Percentiles rank a stretch among this genome's conserved stretches.
These are phyloP conservation scores for Melanerpes formicivorus DNA, from an alignment of 2,113 vertebrate genomes.

Conservation along the genomic window DNA sequence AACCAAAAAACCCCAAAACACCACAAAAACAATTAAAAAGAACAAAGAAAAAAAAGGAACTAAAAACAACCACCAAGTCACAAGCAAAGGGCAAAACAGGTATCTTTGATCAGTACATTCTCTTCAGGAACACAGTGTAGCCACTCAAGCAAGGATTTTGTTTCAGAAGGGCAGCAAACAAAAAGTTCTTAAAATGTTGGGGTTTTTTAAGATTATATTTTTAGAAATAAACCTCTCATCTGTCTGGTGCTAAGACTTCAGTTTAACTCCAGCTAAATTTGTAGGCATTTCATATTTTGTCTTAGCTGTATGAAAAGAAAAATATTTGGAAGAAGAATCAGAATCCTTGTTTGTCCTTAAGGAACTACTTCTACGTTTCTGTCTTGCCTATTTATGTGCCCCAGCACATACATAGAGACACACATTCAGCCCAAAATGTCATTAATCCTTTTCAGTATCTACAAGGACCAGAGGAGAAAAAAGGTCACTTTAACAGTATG, in stretches of 20 bases:
- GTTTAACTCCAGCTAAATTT: background rate
- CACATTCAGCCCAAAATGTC: background rate
- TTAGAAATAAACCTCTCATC: background rate
- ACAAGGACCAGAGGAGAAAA: background rate
- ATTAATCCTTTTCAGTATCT: conserved; percentile 3
- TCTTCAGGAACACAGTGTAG: background rate
- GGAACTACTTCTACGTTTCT: background rate
- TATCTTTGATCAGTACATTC: background rate
- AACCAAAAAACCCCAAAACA: too few species aligned
- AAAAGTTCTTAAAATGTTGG: background rate
- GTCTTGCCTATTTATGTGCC: background rate
- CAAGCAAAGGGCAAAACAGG: background rate
- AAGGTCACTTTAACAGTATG: background rate
- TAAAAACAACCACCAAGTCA: background rate
- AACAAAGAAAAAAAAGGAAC: too few species aligned
- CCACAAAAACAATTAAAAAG: background rate
- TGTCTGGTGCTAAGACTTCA: background rate
- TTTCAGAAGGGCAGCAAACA: background rate
- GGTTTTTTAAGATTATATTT: background rate
- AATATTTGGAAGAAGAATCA: background rate
- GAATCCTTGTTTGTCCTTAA: background rate
- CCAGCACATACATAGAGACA: background rate
- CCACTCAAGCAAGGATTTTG: background rate
- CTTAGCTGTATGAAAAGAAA: background rate
- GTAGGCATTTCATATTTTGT: background rate